Evolutionary conservation across 2,797 vertebrate genomes (phyloP), one percentile per base, ranked within the genome.

Genomic region (Amniataba percoides): DNA sequence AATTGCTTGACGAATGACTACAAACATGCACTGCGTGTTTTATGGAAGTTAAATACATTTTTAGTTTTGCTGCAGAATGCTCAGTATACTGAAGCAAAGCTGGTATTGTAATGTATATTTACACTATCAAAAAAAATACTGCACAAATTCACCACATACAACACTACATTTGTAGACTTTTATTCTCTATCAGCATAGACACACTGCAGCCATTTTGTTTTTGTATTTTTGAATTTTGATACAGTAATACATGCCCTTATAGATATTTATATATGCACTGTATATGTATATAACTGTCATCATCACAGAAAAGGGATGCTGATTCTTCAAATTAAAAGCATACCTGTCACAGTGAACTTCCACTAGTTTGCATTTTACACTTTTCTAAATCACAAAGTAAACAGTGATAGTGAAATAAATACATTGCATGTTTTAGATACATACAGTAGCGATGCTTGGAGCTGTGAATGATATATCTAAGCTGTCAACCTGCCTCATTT

Each of bases 211-310:
- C 91, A 87, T 96, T 97, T 96, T 96, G 93, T 96, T 96, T 96
- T 96, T 90, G 77, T 92, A 80, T 80, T 94, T 95, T 95, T 92
- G 87, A 95, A 91, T 93, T 94, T 95, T 95, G 95, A 96, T 96
- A 97, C 96, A 97, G 96, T 97, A 97, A 97, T 95, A 97, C 98
- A 99, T 99, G 98, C 98, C 97, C 96, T 97, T 95, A 94, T 95
- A 97, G 95, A 97, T 97, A 97, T 90, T 86, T 93, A 92, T 96
- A 97, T 95, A 97, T 97, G 95, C 88, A 90, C 85, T 91, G 84
- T 92, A 88, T 93, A 93, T 92, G 81, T 93, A 90, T 90, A 94
- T 96, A 97, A 96, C 95, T 96, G 96, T 96, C 95, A 96, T 96
- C 96, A 96, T 97, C 97, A 97, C 96, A 96, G 95, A 97, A 97